Evolutionary conservation across 2,113 vertebrate genomes (phyloP), one percentile per base, ranked within the genome.

Genomic region (Lipophrys pholis): DNA sequence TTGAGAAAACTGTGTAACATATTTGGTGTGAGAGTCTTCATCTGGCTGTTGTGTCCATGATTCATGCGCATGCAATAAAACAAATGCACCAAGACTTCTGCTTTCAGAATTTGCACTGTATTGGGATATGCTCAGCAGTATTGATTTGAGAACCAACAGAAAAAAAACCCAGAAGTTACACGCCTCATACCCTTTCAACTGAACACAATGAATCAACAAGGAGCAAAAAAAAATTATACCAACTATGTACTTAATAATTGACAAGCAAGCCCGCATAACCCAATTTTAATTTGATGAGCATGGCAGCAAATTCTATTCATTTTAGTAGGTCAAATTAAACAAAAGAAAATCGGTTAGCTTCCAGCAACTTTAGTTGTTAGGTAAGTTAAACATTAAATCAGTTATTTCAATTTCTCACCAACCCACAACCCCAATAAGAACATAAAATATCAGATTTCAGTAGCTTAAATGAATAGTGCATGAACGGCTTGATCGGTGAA

Each of bases 391-490:
- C 75, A 86, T 72, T 67, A 88, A 87, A 69, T 89, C 67, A 69
- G 66, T 68, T 69, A 81, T 82, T 78, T 79, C 61, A 69, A 69
- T 75, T 69, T 73, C 48, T 84, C 81, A 87, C 73, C 82, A 85
- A 81, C 87, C 88, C 85, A 87, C 62, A 80, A 73, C 85, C 87
- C 83, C 46, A 76, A 80, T 60, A 80, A 86, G 75, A 75, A 83
- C 59, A 86, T 54, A 65, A 82, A 80, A 89, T 78, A 90, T 81
- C 81, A 75, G 84, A 85, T 89, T 94, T 92, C 95, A 96, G 93
- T 96, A 97, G 95, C 94, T 94, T 94, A 92, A 94, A 89, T 82
- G 94, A 94, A 94, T 94, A 93, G 92, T 94, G 94, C 93, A 93
- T 92, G 92, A 94, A 93, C 92, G 80, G 87, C 94, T 94, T 92